Conservation (phyloP, 2,113 vertebrate genomes). For the Sardina pilchardus region DNA sequence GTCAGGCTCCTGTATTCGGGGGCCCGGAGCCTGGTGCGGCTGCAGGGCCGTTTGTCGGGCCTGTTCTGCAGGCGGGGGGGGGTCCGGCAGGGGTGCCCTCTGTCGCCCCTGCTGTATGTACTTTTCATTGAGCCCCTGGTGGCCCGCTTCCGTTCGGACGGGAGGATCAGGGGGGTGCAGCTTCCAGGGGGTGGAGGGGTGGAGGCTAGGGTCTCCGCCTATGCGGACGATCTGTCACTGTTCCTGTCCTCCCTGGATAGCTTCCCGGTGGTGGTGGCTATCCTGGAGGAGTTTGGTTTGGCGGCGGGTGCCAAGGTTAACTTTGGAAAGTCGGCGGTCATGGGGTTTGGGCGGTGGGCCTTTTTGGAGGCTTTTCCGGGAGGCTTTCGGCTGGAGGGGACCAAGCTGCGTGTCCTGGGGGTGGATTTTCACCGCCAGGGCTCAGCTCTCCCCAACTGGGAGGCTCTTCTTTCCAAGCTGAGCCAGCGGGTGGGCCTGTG, state of each 20-base stretch:
- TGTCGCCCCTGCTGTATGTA: conserved; percentile 29
- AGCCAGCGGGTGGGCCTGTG: background rate
- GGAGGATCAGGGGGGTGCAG: background rate
- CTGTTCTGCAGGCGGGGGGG: background rate
- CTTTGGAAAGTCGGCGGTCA: background rate
- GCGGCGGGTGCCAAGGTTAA: background rate
- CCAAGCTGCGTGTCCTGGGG: too few species aligned
- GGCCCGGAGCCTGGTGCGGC: background rate
- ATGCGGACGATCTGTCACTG: too few species aligned
- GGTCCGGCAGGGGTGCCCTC: background rate
- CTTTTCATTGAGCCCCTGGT: conserved; percentile 12
- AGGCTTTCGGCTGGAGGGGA: too few species aligned
- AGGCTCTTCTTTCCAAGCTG: background rate
- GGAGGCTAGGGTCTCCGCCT: too few species aligned
- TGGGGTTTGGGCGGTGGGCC: too few species aligned
- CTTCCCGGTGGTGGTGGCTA: background rate
- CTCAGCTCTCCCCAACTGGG: too few species aligned
- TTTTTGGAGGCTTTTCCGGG: too few species aligned
- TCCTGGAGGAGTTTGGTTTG: background rate
- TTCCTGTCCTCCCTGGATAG: too few species aligned
- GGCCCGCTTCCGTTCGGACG: background rate
- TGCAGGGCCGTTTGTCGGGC: background rate
- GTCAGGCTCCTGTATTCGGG: background rate
- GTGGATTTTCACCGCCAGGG: too few species aligned
- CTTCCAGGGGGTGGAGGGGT: background rate